Evolutionary conservation across 2,797 vertebrate genomes (phyloP).

Genomic region (Antrozous pallidus): DNA sequence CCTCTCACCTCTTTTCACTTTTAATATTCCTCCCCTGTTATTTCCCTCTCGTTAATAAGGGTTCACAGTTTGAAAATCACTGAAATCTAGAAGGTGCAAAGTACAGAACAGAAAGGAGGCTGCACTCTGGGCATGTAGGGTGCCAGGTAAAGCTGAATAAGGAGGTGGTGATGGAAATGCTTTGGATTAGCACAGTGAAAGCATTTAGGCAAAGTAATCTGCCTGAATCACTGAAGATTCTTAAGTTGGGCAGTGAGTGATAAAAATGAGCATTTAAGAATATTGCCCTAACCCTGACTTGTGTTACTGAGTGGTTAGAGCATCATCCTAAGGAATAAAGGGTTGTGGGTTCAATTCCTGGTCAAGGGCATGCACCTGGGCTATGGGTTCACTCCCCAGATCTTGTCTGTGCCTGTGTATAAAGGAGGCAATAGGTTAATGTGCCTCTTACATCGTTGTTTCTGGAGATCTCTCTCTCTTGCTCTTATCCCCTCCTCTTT

Average conservation of each 20-base stretch:
- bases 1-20: not conserved
- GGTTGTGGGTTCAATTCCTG: not conserved
- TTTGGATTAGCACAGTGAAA: not conserved
- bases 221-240: not conserved
- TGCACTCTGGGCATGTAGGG: not conserved
- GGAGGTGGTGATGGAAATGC: not conserved
- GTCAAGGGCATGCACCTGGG: no score
- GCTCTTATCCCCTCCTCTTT: not conserved
- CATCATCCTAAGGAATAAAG: not conserved
- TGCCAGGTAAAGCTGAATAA: not conserved
- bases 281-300: not conserved
- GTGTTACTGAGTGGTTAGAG: not conserved
- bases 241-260: not conserved
- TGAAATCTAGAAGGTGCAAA: not conserved
- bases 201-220: not conserved
- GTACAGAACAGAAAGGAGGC: not conserved
- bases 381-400: not conserved
- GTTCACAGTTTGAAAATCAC: not conserved
- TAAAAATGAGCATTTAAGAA: not conserved
- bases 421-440: not conserved
- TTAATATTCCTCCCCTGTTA: not conserved
- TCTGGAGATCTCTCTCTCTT: not conserved
- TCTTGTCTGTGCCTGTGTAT: not conserved
- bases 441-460: not conserved
- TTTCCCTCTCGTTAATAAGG: not conserved